Percentiles rank a stretch among this genome's conserved stretches.
phyloP scores from a whole-genome alignment of 2,888 invertebrate species.

The Pandemis heparana region DNA sequence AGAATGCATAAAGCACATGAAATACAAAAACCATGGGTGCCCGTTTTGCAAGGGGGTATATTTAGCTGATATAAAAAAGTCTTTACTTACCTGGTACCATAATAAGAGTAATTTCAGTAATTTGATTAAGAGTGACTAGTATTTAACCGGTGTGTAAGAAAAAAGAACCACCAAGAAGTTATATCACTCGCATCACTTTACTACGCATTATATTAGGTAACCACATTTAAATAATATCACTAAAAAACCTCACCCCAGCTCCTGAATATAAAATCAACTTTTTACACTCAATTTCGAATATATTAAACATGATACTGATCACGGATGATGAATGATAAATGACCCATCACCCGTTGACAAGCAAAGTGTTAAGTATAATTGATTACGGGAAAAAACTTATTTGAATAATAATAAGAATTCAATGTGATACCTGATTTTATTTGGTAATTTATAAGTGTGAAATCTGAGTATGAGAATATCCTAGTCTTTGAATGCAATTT shows the following conservation, averaged over 20 bases:
- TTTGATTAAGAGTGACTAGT: no score
- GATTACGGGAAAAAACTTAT: slow-evolving; percentile 63
- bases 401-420: slow-evolving; percentile 39
- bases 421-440: slow-evolving; percentile 41
- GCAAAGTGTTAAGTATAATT: slow-evolving; percentile 68
- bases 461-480: no score
- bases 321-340: slow-evolving; percentile 62
- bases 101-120: no score
- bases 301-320: slow-evolving; percentile 52
- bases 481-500: no score
- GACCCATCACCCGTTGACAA: slow-evolving; percentile 62
- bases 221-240: not conserved
- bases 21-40: no score
- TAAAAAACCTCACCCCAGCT: slow-evolving; percentile 45
- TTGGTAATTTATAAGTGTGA: slow-evolving; percentile 29
- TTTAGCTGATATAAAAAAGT: no score
- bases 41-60: no score
- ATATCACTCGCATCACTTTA: not conserved
- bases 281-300: slow-evolving; percentile 58
- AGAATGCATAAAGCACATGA: no score
- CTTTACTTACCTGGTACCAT: no score
- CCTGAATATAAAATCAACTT: slow-evolving; percentile 59
- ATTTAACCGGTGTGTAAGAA: no score
- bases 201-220: not conserved
- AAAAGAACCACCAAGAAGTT: no score